Percentiles rank a stretch among this genome's conserved stretches.
These are phyloP conservation scores for Mythimna pallens DNA, from an alignment of 2,888 invertebrate species.

Conservation along the genomic window DNA sequence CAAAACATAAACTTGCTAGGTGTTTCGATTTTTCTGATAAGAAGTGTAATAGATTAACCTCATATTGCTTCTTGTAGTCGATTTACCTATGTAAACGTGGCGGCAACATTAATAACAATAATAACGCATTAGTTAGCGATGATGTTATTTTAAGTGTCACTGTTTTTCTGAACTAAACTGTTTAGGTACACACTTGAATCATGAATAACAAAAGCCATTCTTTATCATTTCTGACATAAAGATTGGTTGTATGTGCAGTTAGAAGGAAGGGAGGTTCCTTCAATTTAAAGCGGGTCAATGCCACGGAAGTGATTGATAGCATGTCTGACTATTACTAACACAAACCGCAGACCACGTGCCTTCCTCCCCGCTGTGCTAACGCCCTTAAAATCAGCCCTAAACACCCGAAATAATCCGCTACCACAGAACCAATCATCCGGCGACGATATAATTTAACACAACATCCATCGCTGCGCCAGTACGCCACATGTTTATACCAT, in stretches of 20 bases:
- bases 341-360: constrained; percentile 22
- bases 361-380: constrained; percentile 36
- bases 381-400: constrained; percentile 55
- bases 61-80: neutral
- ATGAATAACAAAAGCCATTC: no score
- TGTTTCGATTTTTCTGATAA: no score
- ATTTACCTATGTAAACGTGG: constrained; percentile 18
- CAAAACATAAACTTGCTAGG: no score
- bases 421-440: constrained; percentile 58
- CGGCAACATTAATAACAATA: constrained; percentile 15
- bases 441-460: constrained; percentile 65
- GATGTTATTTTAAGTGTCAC: neutral
- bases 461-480: constrained; percentile 71
- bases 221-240: no score
- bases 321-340: constrained; percentile 38
- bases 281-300: constrained; percentile 32
- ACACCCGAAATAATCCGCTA: constrained; percentile 51
- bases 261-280: neutral
- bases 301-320: constrained; percentile 50
- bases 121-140: constrained; percentile 1
- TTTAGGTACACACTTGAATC: no score
- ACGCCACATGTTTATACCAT: constrained; percentile 69
- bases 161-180: neutral
- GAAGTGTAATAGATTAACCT: constrained; percentile 15
- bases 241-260: constrained; percentile 3